Percentiles rank a stretch among this genome's conserved stretches.
phyloP scores from a whole-genome alignment of 2,113 vertebrate genomes.

The Halcyon malimbica region DNA sequence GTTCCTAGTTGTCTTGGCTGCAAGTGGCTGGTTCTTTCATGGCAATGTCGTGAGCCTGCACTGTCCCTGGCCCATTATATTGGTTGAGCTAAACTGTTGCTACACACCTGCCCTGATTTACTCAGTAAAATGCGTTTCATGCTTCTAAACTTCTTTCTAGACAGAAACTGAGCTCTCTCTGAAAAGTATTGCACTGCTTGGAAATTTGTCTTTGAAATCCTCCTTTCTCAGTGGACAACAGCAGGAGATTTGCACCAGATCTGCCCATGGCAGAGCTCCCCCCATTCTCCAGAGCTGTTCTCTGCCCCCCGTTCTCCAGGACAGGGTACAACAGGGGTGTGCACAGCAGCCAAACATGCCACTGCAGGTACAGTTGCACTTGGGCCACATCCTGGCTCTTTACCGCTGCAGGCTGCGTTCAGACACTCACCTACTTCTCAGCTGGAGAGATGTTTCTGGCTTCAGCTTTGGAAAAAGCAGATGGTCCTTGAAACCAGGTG shows the following conservation, averaged over 20 bases:
- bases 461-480: neutral
- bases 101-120: neutral
- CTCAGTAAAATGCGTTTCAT: neutral
- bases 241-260: neutral
- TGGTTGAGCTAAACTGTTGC: neutral
- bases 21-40: neutral
- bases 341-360: neutral
- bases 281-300: accelerated
- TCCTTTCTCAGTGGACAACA: neutral
- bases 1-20: neutral
- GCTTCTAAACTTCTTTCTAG: neutral
- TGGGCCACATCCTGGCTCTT: neutral
- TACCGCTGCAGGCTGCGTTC: neutral
- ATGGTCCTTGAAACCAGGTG: neutral
- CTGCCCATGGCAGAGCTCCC: neutral
- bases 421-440: neutral
- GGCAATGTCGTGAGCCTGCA: neutral
- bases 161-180: neutral
- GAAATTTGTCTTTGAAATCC: neutral
- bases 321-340: accelerated
- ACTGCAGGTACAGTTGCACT: neutral
- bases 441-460: neutral
- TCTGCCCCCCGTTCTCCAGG: neutral
- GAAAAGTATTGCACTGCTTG: neutral
- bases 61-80: neutral